A percentile compares a stretch with the other conserved stretches of the same genome.
Evolutionary conservation across 92 coral and sea anemone genomes (phyloP).

Genomic region (Porites divaricata): DNA sequence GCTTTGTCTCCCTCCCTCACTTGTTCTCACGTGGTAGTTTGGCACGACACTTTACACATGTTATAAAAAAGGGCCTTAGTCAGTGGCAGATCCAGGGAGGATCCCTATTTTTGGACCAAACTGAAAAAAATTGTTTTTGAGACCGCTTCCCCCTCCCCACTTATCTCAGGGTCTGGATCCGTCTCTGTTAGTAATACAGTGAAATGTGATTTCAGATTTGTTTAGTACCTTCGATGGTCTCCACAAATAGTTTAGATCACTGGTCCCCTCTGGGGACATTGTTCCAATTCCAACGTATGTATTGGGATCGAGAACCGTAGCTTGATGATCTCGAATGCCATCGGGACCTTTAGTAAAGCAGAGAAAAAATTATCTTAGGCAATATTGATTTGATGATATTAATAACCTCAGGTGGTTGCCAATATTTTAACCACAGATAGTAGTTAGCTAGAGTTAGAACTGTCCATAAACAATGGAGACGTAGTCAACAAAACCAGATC

Average conservation of each 20-base stretch:
- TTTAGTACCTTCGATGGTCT: conserved; percentile 77
- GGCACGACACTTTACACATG: too few relatives aligned
- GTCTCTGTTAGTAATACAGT: neutral
- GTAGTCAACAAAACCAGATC: too few relatives aligned
- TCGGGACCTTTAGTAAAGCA: conserved; percentile 77
- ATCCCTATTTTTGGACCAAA: too few relatives aligned
- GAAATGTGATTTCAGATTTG: neutral
- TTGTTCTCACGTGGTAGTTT: too few relatives aligned
- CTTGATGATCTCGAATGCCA: conserved; percentile 88
- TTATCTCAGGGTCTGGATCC: too few relatives aligned
- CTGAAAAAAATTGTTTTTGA: too few relatives aligned
- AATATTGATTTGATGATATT: neutral
- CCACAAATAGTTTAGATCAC: conserved; percentile 90
- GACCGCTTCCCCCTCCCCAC: too few relatives aligned
- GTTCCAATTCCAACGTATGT: conserved; percentile 95
- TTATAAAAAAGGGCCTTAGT: too few relatives aligned
- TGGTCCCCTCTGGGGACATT: conserved; percentile 96
- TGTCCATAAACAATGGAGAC: too few relatives aligned
- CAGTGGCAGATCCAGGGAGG: too few relatives aligned
- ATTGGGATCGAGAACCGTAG: conserved; percentile 73
- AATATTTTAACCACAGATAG: neutral
- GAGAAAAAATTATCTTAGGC: neutral
- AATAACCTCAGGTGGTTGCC: neutral
- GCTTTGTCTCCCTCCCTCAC: too few relatives aligned
- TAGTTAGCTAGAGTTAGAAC: too few relatives aligned